A percentile compares a stretch with the other conserved stretches of the same genome.
phyloP scores from a whole-genome alignment of 2,888 invertebrate genomes.

The Ptycholaimellus sp. region DNA sequence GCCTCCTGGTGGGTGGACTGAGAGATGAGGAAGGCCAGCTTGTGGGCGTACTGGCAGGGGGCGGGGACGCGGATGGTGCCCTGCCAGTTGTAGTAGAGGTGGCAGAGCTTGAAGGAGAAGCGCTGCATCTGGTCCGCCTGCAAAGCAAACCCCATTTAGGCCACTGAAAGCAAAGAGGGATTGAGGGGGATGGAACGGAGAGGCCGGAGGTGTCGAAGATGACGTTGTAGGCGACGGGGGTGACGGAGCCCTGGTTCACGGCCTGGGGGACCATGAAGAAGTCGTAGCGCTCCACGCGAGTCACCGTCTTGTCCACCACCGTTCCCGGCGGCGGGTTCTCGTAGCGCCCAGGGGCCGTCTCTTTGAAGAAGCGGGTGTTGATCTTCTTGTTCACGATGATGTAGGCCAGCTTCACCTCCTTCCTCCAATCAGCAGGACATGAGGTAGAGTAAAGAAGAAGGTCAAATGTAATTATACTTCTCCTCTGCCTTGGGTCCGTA shows the following conservation, averaged over 20 bases:
- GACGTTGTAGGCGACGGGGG: slow-evolving; percentile 69
- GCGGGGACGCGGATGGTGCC: slow-evolving; percentile 56
- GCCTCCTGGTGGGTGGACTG: slow-evolving; percentile 43
- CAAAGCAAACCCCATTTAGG: no score
- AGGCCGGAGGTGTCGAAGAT: slow-evolving; percentile 47
- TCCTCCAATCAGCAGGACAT: no score
- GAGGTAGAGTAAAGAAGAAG: no score
- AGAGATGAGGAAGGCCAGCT: slow-evolving; percentile 61
- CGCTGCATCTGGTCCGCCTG: no score
- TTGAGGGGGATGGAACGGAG: no score
- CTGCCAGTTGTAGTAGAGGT: slow-evolving; percentile 68
- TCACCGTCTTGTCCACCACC: slow-evolving; percentile 54
- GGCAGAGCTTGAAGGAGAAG: slow-evolving; percentile 61
- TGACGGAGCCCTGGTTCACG: slow-evolving; percentile 60
- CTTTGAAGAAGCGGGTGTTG: slow-evolving; percentile 40
- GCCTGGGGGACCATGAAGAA: slow-evolving; percentile 68
- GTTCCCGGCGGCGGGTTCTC: slow-evolving; percentile 60
- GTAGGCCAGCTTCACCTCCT: slow-evolving; percentile 46
- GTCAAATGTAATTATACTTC: no score
- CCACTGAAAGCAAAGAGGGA: no score
- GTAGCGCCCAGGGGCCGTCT: no score
- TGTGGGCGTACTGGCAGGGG: slow-evolving; percentile 80
- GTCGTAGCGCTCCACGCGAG: slow-evolving; percentile 52
- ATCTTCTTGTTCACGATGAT: slow-evolving; percentile 76
- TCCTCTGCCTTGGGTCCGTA: slow-evolving; percentile 5